These are phyloP conservation scores for Darevskia mixta DNA, from an alignment of 2,797 vertebrate species.

Conservation along the genomic window DNA sequence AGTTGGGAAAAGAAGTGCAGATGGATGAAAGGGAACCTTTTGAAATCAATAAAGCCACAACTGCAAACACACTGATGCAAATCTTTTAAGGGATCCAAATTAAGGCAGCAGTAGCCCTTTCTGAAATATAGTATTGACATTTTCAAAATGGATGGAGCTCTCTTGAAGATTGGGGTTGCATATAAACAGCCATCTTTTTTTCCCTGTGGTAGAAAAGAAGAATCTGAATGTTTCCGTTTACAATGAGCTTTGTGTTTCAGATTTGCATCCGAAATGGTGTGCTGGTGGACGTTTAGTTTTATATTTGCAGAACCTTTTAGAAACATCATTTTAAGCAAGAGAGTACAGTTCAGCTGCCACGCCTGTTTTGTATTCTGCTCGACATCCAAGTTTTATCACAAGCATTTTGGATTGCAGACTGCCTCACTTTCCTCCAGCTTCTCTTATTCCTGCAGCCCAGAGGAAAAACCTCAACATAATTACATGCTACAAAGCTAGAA, in stretches of 20 bases:
- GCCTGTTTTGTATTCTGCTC: background rate
- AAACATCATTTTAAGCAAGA: background rate
- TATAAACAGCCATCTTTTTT: background rate
- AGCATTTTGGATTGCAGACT: background rate
- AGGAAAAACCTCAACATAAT: conserved; percentile 7
- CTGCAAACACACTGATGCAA: background rate
- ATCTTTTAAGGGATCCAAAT: background rate
- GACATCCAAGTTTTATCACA: background rate
- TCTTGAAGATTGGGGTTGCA: background rate
- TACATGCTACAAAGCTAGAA: background rate
- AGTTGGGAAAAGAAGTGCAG: background rate
- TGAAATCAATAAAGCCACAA: conserved; percentile 7
- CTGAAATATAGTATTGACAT: conserved; percentile 22
- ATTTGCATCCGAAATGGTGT: background rate
- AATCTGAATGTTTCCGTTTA: background rate
- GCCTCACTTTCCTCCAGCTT: background rate
- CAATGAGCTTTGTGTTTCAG: background rate
- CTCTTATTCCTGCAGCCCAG: background rate
- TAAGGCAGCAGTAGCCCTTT: background rate
- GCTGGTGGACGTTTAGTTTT: background rate
- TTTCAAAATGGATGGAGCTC: conserved; percentile 1
- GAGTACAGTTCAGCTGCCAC: background rate
- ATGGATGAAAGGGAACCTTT: background rate
- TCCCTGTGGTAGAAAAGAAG: background rate
- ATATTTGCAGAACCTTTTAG: background rate